Base-by-base conservation (phyloP, 2,113 vertebrate genomes). In the Centropus bengalensis region DNA sequence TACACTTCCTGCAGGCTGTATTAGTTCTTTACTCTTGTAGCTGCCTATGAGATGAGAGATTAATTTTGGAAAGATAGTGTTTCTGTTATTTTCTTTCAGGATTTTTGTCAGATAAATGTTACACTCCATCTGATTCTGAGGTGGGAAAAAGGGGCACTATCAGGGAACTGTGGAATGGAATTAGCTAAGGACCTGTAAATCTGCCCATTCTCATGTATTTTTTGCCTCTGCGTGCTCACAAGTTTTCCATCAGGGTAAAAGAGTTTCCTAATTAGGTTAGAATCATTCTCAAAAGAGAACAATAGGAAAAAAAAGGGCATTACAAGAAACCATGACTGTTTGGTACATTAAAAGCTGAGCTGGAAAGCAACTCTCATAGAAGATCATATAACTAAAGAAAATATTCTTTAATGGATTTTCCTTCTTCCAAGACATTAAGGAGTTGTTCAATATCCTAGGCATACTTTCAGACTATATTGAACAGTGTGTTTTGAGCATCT, bases 1-100 rank as follows among this genome's bases (percentile, higher is more conserved):
- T 30, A 19, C 0, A 6, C 0, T 2, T 85, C 16, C 45, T 56
- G 54, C 26, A 74, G n/a, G 67, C 4, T 2, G 2, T 36, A 22
- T 77, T 51, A 55, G 59, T 73, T 70, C 9, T 76, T 88, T 68
- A 19, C 12, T 42, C 6, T 30, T 66, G 17, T 45, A 88, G 8
- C 66, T 63, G 10, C 1, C 33, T 59, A 17, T 51, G 28, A 80
- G 7, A 64, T 8, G 68, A 56, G 44, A 73, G n/a, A 69, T 64
- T 80, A 6, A 22, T 17, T 51, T 64, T 45, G 42, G 38, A 58
- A 90, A 75, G 38, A 67, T 0, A 38, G 11, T 14, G 1, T 51
- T 88, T 49, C 15, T 78, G 4, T n/a, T 54, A 3, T 11, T 75
- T 80, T 90, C 51, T n/a, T 82, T 67, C 32, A 5, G 5, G 23